These are phyloP conservation scores for Callionymus lyra DNA, from an alignment of 2,113 vertebrate genomes.

Conservation along the genomic window DNA sequence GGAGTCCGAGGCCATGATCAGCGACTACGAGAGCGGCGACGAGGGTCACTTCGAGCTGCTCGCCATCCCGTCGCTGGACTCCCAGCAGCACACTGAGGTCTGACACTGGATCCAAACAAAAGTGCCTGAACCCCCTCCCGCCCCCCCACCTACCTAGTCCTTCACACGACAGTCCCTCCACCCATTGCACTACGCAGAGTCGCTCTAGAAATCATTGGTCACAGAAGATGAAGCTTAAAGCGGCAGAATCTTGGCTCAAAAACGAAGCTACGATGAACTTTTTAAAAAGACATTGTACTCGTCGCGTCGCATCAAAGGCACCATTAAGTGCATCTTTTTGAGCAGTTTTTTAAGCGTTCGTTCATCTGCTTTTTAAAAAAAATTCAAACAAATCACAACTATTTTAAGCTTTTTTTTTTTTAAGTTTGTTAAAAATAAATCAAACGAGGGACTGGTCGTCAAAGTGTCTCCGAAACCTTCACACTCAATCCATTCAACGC, in stretches of 20 bases:
- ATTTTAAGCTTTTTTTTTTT: not conserved
- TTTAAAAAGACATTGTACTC: too few species aligned
- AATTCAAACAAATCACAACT: too few species aligned
- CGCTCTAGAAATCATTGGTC: too few species aligned
- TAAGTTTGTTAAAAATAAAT: not conserved
- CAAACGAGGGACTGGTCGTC: not conserved
- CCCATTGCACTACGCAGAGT: not conserved
- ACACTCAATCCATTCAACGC: too few species aligned
- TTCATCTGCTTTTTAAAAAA: too few species aligned
- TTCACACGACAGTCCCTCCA: not conserved
- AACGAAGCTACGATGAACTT: too few species aligned
- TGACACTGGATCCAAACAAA: conserved; percentile 83
- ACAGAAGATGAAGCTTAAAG: too few species aligned
- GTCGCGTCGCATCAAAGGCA: too few species aligned
- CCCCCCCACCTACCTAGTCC: conserved; percentile 27
- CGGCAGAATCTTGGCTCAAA: too few species aligned
- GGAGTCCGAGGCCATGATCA: conserved; percentile 93
- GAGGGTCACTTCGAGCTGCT: conserved; percentile 81
- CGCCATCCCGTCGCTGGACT: conserved; percentile 78
- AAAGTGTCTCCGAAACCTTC: too few species aligned
- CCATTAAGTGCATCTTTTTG: too few species aligned
- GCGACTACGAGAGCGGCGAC: conserved; percentile 94
- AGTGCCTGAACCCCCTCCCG: conserved; percentile 85
- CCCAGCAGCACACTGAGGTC: conserved; percentile 95
- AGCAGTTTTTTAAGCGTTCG: too few species aligned